Percentiles rank a stretch among this genome's conserved stretches.
phyloP scores from a whole-genome alignment of 2,113 vertebrate genomes.

The Oryzias celebensis region DNA sequence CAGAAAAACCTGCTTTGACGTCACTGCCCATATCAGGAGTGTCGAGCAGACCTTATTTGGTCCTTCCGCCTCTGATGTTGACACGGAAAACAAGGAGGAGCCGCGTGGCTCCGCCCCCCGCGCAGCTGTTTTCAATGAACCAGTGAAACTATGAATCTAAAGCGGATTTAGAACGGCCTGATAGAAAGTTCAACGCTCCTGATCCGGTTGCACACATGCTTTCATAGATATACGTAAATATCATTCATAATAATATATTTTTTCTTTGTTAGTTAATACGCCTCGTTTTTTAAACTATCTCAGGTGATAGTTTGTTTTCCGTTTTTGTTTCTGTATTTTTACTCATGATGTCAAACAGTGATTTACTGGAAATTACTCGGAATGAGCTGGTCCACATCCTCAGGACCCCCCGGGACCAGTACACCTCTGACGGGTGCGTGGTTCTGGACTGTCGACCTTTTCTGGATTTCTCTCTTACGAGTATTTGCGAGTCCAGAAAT shows the following conservation, averaged over 20 bases:
- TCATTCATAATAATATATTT: not conserved
- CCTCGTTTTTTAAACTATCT: not conserved
- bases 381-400: conserved; percentile 76
- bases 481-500: conserved; percentile 77
- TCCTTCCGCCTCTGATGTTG: conserved; percentile 63
- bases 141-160: conserved; percentile 45
- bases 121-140: conserved; percentile 57
- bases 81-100: conserved; percentile 65
- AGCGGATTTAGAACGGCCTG: conserved; percentile 16
- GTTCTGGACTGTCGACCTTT: conserved; percentile 87
- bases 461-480: conserved; percentile 77
- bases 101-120: conserved; percentile 20
- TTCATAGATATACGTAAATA: not conserved
- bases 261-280: not conserved
- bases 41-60: conserved; percentile 63
- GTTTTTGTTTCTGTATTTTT: not conserved
- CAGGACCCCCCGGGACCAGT: conserved; percentile 70
- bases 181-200: not conserved
- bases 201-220: not conserved
- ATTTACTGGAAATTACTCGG: conserved; percentile 71
- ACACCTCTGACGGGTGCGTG: conserved; percentile 68
- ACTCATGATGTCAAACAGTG: conserved; percentile 46
- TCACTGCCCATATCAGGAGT: conserved; percentile 70
- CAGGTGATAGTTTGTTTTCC: not conserved
- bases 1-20: conserved; percentile 50